Base-by-base conservation (phyloP, 2,797 vertebrate species). In the Columba guinea region DNA sequence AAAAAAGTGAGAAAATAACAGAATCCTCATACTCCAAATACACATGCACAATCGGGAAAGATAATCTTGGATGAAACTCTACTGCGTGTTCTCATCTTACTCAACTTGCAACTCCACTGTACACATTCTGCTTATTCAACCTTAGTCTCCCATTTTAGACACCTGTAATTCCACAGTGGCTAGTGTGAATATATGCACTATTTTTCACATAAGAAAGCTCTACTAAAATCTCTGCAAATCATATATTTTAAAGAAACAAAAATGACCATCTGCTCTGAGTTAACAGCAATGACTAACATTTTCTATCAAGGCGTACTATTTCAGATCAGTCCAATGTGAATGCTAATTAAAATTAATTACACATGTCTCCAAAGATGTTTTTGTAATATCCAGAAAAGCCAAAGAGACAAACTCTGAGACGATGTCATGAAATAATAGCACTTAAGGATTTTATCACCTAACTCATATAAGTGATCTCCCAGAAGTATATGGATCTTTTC, bases 341-440 rank as follows among this genome's bases (percentile, higher is more conserved):
- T 85, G 79, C 91, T 97, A 97, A 98, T 97, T 96, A 96, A 97
- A 97, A 97, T 97, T 95, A 97, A 97, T 94, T 95, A 89, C 91
- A 94, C 20, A 59, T 90, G 76, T 58, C 82, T 87, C 82, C 75
- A 23, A 94, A 92, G 64, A 81, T 55, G 91, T 84, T 83, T 94
- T 65, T 74, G 52, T 37, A 59, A 80, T 75, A 94, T 26, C 53
- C 68, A 91, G 44, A 76, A 89, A 73, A 86, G 5, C 41, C 82
- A 84, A 84, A 84, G 59, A 93, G 83, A 74, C 79, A 51, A 65
- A 30, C 51, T 73, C 26, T 8, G 48, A 76, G 46, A 91, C 58
- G 86, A 46, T 20, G 23, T 10, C 22, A 58, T n/a, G 39, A 90
- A 91, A 88, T 65, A 85, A 26, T 10, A 76, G 22, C 77, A 52